Evolutionary conservation across 2,888 invertebrate genomes (phyloP).

Genomic region (Macrophya annulata): DNA sequence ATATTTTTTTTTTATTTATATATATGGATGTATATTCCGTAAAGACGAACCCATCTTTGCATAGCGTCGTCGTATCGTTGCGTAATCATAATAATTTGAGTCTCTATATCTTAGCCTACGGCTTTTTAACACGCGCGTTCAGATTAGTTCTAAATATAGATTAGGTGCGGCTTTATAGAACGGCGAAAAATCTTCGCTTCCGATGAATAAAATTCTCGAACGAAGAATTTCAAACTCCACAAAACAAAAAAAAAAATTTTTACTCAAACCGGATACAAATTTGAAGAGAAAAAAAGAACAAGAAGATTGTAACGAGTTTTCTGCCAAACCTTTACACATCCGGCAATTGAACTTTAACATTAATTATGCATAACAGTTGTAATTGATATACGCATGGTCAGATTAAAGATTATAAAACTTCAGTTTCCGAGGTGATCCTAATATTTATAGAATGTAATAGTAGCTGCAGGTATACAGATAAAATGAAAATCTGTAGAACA

Average conservation of each 20-base stretch:
- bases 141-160: slow-evolving; percentile 43
- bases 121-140: slow-evolving; percentile 39
- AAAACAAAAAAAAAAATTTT: background rate
- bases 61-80: background rate
- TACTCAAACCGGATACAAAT: slow-evolving; percentile 8
- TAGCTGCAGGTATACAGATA: no score
- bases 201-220: background rate
- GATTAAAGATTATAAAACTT: background rate
- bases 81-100: background rate
- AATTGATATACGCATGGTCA: background rate
- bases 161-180: slow-evolving; percentile 23
- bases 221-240: background rate
- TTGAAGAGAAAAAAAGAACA: background rate
- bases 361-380: slow-evolving; percentile 10
- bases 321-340: background rate
- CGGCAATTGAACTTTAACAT: background rate
- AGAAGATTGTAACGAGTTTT: background rate
- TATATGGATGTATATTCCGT: background rate
- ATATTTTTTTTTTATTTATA: no score
- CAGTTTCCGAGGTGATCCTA: background rate
- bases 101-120: background rate
- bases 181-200: background rate
- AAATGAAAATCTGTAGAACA: no score
- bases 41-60: slow-evolving; percentile 7
- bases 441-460: background rate